phyloP scores from a whole-genome alignment of 1,140 invertebrate species.

The Aphelinus atriplicis region DNA sequence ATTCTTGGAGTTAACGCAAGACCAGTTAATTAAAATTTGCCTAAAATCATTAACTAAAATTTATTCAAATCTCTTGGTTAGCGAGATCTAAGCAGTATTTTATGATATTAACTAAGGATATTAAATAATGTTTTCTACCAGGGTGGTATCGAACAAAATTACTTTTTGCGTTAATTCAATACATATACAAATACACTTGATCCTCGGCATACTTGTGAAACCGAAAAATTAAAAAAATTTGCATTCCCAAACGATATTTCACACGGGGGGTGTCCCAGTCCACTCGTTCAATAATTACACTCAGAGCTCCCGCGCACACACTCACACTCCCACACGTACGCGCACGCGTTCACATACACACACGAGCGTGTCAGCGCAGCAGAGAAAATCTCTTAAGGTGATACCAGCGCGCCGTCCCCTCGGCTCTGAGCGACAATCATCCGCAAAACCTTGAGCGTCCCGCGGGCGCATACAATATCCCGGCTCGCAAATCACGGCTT shows the following conservation, averaged over 20 bases:
- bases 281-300: not conserved
- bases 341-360: not conserved
- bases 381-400: conserved; percentile 34
- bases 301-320: not conserved
- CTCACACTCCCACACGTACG: not conserved
- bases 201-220: no score
- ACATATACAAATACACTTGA: no score
- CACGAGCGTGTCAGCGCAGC: not conserved
- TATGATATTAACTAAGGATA: no score
- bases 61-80: no score
- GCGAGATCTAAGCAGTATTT: no score
- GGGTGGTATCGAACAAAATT: no score
- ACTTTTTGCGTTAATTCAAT: no score
- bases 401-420: conserved; percentile 13
- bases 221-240: conserved; percentile 13
- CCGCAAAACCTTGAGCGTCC: conserved; percentile 31
- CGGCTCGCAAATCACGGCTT: conserved; percentile 61
- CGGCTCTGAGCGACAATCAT: conserved; percentile 28
- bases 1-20: no score
- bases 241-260: not conserved
- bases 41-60: no score
- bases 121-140: no score
- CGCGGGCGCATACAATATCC: conserved; percentile 47
- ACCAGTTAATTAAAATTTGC: no score
- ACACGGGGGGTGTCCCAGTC: not conserved